Evolutionary conservation across 2,888 invertebrate genomes (phyloP).

Genomic region (Callyntrura sp.): DNA sequence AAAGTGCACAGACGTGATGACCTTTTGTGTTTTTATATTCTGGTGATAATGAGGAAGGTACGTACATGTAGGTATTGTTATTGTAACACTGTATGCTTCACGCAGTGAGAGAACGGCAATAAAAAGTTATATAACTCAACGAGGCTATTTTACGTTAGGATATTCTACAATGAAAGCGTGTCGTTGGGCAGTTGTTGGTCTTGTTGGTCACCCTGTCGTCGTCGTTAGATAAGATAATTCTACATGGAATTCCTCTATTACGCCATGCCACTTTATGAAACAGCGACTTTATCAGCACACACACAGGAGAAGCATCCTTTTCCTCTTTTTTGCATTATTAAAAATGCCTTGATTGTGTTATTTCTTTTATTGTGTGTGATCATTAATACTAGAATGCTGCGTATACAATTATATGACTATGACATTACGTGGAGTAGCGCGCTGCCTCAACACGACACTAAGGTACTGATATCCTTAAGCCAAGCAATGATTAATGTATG

Average conservation of each 20-base stretch:
- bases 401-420: too few species aligned
- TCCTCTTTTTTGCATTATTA: not conserved
- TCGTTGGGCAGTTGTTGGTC: not conserved
- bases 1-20: conserved; percentile 5
- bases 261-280: conserved; percentile 9
- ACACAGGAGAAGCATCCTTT: not conserved
- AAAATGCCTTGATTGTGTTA: too few species aligned
- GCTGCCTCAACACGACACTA: too few species aligned
- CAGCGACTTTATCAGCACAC: not conserved
- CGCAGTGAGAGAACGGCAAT: not conserved
- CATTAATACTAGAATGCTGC: too few species aligned
- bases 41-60: not conserved
- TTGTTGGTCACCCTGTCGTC: not conserved
- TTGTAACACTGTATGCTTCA: too few species aligned
- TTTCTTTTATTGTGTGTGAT: too few species aligned
- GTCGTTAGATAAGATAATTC: not conserved
- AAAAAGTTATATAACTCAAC: not conserved
- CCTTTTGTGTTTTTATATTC: not conserved
- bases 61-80: not conserved
- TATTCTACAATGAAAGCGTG: not conserved
- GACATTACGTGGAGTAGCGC: too few species aligned
- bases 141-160: too few species aligned
- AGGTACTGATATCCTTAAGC: too few species aligned
- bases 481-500: too few species aligned
- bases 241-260: not conserved